Conservation (phyloP, 2,113 vertebrate species). For the Megaceryle maxima region DNA sequence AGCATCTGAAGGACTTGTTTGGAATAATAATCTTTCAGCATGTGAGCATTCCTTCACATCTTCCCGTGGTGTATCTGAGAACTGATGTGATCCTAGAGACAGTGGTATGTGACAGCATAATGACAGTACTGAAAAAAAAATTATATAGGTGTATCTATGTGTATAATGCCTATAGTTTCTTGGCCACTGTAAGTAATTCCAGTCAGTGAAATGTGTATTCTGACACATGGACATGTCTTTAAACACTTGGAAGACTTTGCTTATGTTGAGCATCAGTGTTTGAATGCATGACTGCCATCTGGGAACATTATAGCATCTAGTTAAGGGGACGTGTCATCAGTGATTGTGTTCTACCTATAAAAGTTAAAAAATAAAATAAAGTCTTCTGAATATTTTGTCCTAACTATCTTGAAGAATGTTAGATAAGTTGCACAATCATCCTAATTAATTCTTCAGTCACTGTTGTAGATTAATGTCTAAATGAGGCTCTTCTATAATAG, state of each 20-base stretch:
- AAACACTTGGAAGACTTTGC: background rate
- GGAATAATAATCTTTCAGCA: background rate
- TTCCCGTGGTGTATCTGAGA: background rate
- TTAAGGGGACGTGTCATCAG: background rate
- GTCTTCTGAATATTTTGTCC: background rate
- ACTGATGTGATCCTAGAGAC: background rate
- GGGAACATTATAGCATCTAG: background rate
- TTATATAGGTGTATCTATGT: accelerated
- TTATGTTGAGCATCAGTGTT: background rate
- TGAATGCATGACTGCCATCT: background rate
- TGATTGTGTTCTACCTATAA: background rate
- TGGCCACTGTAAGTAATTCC: background rate
- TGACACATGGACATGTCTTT: background rate
- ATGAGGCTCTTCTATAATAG: background rate
- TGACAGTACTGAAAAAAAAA: background rate
- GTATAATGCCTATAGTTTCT: background rate
- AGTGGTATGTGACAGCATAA: background rate
- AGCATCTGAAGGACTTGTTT: background rate
- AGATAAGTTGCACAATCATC: background rate
- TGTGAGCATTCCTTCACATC: background rate
- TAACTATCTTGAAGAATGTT: background rate
- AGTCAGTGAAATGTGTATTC: background rate
- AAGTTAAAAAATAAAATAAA: background rate
- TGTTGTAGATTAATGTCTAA: background rate
- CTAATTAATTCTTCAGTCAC: background rate